Base-by-base conservation (phyloP, 1,140 invertebrate species). In the Bathynomus jamesi region DNA sequence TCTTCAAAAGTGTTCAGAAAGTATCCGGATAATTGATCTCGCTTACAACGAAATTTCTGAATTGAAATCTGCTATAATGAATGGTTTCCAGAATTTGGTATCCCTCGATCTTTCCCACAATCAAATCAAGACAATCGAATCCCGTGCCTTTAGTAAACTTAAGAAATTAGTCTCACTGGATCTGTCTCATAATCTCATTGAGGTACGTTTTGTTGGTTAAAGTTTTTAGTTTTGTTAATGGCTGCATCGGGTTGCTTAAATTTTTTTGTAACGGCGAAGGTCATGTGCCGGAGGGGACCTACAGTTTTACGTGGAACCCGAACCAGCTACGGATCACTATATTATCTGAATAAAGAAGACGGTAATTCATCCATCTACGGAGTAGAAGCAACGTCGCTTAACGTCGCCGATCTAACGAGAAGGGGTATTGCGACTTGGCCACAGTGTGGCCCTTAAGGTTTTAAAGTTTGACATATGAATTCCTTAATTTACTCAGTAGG, bases 41-140 rank as follows among this genome's bases (percentile, higher is more conserved):
- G 91, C 90, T n/a, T 87, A 88, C 78, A 95, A 95, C 79, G 85
- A 86, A 10, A 88, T 95, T 61, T 88, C 90, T 0, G 87, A 89
- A 0, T 85, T 95, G 61, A 88, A 89, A 24, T 69, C 75, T 76
- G 86, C 72, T 32, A 79, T 90, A 76, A 64, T 81, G 30, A 88
- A 76, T 17, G 74, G 75, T 10, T 71, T 86, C 82, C 27, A 82
- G 90, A 40, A 86, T 86, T 0, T 89, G 85, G 83, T 75, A 10
- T 73, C 72, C 10, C 79, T 95, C 70, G 90, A 94, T 81, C 82
- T 95, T 27, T 92, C 91, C 0, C 87, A 90, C 78, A 95, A 95
- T 81, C 87, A 89, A 77, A 82, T 95, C 61, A 86, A 91, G 3
- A 87, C 89, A 74, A 84, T 94, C 25, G 90, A 93, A 78, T 87